A percentile compares a stretch with the other conserved stretches of the same genome.
These are phyloP conservation scores for Dipodomys ordii DNA, from an alignment of 2,113 vertebrate genomes.

Conservation along the genomic window DNA sequence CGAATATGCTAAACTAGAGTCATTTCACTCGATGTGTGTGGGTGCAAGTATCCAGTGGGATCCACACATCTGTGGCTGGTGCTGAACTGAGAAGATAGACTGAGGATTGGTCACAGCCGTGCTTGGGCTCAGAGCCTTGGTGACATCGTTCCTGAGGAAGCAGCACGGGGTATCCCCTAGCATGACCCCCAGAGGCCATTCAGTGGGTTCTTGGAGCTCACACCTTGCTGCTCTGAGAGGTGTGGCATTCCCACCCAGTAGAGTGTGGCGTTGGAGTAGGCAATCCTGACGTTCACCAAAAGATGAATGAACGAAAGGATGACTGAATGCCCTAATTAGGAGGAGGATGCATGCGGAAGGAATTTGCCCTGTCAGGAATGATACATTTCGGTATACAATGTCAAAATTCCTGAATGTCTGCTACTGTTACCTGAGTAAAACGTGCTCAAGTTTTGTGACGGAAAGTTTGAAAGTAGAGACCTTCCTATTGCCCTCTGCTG, in stretches of 20 bases:
- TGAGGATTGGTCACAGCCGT: no score
- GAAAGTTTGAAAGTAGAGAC: constrained; percentile 19
- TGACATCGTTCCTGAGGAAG: not conserved
- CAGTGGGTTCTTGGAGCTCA: not conserved
- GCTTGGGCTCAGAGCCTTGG: not conserved
- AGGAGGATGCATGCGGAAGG: not conserved
- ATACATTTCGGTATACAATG: not conserved
- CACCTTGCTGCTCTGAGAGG: not conserved
- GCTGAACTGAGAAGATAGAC: not conserved
- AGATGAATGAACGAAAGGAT: not conserved
- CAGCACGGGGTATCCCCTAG: not conserved
- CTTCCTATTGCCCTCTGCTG: not conserved
- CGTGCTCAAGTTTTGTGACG: not conserved
- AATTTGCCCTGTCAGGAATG: constrained; percentile 4
- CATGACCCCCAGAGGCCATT: not conserved
- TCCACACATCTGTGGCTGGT: not conserved
- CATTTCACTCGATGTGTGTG: not conserved
- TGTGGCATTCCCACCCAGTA: not conserved
- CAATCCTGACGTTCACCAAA: not conserved
- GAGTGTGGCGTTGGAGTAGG: not conserved
- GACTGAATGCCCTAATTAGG: not conserved
- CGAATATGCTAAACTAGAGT: not conserved
- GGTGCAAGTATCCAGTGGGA: not conserved
- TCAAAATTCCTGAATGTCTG: constrained; percentile 29
- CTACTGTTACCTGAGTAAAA: constrained; percentile 30